Evolutionary conservation across 2,888 invertebrate species (phyloP), one percentile per base, ranked within the genome.

Genomic region (Thyatira batis): DNA sequence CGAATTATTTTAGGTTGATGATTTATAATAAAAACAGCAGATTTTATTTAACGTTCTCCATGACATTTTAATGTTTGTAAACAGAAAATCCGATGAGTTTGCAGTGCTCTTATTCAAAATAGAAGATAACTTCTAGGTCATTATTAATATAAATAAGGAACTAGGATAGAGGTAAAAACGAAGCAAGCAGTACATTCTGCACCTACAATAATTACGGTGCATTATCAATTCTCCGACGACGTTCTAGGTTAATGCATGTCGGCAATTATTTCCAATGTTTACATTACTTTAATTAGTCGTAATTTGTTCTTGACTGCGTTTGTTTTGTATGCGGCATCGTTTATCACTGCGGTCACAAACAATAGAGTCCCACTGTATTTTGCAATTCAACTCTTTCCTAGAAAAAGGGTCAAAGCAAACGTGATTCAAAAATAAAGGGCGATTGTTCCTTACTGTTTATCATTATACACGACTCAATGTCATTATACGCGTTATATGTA

Each of bases 391-490:
- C 71, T 69, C 65, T 69, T 73, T 72, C 68, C 64, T 60, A 61
- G 67, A 69, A 69, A 67, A 72, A 71, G 69, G 66, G 65, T 76
- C 71, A 67, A 69, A 71, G 62, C 63, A 69, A 80, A 76, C 75
- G 72, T 78, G 78, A 80, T 77, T 80, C 73, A 63, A 58, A 72
- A 80, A 83, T 78, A 84, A 80, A 79, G 72, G 70, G 58, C 70
- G 61, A 80, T 79, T 85, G 78, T 86, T 76, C 67, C 67, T 60
- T 60, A 68, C 68, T 71, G 76, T 79, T 82, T 78, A 78, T 83
- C 76, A 76, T 69, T 60, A 69, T 75, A 67, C 73, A 73, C 63
- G 63, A 67, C 76, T 70, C 64, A 67, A 58, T 63, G 60, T 58
- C 44, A 58, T 56, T 50, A 61, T 58, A 49, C 17, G 13, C 13